Evolutionary conservation across 2,113 vertebrate genomes (phyloP), one percentile per base, ranked within the genome.

Genomic region (Tragulus kanchil): DNA sequence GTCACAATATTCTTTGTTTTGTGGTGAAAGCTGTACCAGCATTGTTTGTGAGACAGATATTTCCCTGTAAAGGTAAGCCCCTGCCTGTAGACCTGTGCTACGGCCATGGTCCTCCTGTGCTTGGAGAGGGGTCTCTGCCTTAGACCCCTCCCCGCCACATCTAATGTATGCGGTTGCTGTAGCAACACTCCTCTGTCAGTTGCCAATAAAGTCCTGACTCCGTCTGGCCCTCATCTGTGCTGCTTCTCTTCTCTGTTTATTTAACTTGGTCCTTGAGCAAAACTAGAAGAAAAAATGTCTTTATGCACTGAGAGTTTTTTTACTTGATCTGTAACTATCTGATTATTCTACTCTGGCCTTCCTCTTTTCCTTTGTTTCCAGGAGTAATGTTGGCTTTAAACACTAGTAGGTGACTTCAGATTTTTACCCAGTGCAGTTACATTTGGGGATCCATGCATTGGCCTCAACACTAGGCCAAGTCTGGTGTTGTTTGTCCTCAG

Each of bases 81-180:
- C 65, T 79, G 56, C 48, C 64, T 4, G n/a, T 17, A 52, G 42
- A 1, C 23, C 65, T 25, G 10, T 9, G 31, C 45, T 11, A 16
- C 3, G 85, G 45, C 52, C 2, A 5, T 36, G 9, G 0, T 25
- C 52, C 21, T 50, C 45, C 7, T 3, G 2, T 17, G 3, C 1
- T 16, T 45, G 73, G 62, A 90, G 65, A 9, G 11, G 1, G 8
- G 14, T 13, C 56, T 14, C 52, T 10, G 16, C 71, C 14, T 23
- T 15, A 15, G 0, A 13, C 25, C 45, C 45, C 15, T 67, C 2
- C 17, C 1, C 0, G 3, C 26, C 12, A 0, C 23, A 7, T 6
- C 6, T n/a, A 11, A 2, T 52, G 59, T 36, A 1, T 87, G 28
- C 13, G 3, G 17, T n/a, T 17, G 19, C 17, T 0, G 4, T 26